Base-by-base conservation (phyloP, 2,797 vertebrate species). In the Dermochelys coriacea region DNA sequence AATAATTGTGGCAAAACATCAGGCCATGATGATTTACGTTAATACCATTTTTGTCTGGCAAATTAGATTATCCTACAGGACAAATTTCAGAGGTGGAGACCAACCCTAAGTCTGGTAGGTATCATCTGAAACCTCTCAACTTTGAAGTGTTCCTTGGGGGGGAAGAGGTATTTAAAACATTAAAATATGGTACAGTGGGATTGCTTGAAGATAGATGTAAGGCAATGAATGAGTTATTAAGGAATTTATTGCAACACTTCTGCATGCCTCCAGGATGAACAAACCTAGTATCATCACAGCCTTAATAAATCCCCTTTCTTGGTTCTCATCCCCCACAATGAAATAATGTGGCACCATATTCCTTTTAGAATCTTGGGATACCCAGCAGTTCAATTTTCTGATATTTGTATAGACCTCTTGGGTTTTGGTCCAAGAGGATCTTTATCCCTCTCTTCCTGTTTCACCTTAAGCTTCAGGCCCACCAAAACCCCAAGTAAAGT, bases 21-120 rank as follows among this genome's bases (percentile, higher is more conserved):
- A 61, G 50, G 51, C 83, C 49, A 88, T 31, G n/a, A n/a, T 95
- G 29, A 82, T 54, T 91, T 95, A 90, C 91, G 87, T 91, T 87
- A 64, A 88, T 14, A 89, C 27, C 5, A 57, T 80, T 95, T 82
- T 85, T 94, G 84, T 88, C 61, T 37, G 34, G 61, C 8, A 37
- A n/a, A 68, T 68, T n/a, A 68, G 61, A n/a, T 34, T 68, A 34
- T 34, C 61, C 16, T 68, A n/a, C 16, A 21, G 16, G 34, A 68
- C 61, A 68, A 18, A 19, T n/a, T n/a, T 37, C 61, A n/a, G 34
- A 19, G 61, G 18, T 37, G 18, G 34, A 64, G 34, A 64, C 34
- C 61, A 68, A 37, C 18, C 34, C 61, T 68, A 16, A 68, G 34
- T 37, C 18, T 9, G 18, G 34, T 21, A 68, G 61, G 8, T 11